Evolutionary conservation across 2,888 invertebrate genomes (phyloP).

Genomic region (Sarcophaga caerulescens): DNA sequence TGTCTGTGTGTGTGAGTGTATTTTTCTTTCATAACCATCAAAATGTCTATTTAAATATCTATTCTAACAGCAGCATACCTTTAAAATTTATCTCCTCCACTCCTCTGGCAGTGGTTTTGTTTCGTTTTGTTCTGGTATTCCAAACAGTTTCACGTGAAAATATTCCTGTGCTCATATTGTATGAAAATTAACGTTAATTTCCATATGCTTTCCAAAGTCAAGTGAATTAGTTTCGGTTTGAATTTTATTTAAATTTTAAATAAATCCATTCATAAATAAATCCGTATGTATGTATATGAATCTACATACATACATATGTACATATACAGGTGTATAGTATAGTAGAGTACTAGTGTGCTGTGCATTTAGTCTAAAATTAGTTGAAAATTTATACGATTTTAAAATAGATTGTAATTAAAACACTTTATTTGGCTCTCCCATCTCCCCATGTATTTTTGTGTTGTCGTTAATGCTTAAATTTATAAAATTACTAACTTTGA

Average conservation of each 20-base stretch:
- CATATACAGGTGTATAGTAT: no score
- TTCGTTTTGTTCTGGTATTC: background rate
- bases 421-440: background rate
- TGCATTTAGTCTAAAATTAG: background rate
- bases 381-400: constrained; percentile 11
- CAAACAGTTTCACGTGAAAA: background rate
- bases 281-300: background rate
- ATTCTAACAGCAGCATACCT: background rate
- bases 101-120: background rate
- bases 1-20: background rate
- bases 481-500: constrained; percentile 3
- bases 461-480: background rate
- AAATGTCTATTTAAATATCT: constrained; percentile 23
- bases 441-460: background rate
- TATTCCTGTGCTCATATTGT: background rate
- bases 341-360: no score
- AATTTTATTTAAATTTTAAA: constrained; percentile 10
- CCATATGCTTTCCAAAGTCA: constrained; percentile 9
- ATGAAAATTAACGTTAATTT: constrained; percentile 21
- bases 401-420: constrained; percentile 11
- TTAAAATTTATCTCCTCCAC: background rate
- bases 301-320: background rate
- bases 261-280: background rate
- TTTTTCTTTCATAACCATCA: constrained; percentile 26
- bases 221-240: constrained; percentile 13